Conservation (phyloP, 2,888 invertebrate species). For the Limnephilus rhombicus region DNA sequence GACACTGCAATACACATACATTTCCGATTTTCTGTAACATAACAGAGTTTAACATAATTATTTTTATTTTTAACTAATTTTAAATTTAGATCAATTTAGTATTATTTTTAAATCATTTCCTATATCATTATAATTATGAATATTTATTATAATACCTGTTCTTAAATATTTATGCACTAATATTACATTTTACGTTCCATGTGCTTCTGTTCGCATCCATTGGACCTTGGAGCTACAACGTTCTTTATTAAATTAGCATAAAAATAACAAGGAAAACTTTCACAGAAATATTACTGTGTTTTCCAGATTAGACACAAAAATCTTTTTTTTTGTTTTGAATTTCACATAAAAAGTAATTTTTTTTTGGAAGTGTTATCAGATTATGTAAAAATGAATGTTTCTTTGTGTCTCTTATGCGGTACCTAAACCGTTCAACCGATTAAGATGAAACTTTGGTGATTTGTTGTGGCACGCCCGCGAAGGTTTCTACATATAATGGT, state of each 20-base stretch:
- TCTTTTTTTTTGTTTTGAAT: background rate
- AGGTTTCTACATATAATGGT: too few species aligned
- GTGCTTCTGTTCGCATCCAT: background rate
- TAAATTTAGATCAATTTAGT: background rate
- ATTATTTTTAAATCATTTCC: background rate
- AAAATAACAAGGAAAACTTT: background rate
- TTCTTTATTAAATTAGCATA: background rate
- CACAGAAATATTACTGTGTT: background rate
- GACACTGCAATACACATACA: too few species aligned
- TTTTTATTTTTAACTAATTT: background rate
- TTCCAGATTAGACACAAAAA: background rate
- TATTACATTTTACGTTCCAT: background rate
- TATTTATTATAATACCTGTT: background rate
- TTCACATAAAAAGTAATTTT: background rate
- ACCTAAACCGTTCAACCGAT: too few species aligned
- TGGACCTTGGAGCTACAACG: background rate
- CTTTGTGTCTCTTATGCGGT: too few species aligned
- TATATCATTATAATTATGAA: background rate
- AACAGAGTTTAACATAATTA: background rate
- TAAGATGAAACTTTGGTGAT: too few species aligned
- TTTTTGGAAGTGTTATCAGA: too few species aligned
- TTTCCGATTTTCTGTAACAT: background rate
- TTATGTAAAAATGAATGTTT: too few species aligned
- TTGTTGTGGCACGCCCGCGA: too few species aligned
- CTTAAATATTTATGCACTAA: background rate